phyloP scores from a whole-genome alignment of 2,888 invertebrate species.

The Ochlodes sylvanus region DNA sequence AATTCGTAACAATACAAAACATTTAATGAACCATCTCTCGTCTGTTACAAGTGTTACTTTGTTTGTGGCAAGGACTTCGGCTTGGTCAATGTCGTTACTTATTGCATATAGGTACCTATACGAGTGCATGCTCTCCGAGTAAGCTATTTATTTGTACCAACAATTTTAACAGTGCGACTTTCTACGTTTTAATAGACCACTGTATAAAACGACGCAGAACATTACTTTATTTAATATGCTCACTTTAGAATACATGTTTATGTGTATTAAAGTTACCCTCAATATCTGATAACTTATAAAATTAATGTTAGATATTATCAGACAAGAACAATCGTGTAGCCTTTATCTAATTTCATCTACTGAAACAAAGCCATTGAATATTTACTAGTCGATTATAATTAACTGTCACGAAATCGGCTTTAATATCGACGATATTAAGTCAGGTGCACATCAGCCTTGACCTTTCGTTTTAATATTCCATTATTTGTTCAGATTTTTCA shows the following conservation, averaged over 20 bases:
- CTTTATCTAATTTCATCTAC: constrained; percentile 9
- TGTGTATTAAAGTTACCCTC: neutral
- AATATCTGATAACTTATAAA: neutral
- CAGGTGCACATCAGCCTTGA: constrained; percentile 6
- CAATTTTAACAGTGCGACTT: neutral
- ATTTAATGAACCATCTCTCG: constrained; percentile 45
- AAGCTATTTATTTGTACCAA: constrained; percentile 50
- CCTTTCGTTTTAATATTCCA: neutral
- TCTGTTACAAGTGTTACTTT: constrained; percentile 40
- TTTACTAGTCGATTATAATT: constrained; percentile 26
- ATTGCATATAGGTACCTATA: constrained; percentile 42
- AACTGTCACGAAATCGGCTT: constrained; percentile 21
- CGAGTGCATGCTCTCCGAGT: constrained; percentile 34
- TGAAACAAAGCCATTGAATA: constrained; percentile 21
- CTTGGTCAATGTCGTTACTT: constrained; percentile 64
- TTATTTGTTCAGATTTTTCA: neutral
- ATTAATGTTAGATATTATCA: neutral
- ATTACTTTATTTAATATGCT: too few species aligned
- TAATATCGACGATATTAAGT: neutral
- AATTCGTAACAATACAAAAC: constrained; percentile 41
- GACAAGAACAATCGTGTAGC: neutral
- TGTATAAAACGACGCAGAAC: too few species aligned
- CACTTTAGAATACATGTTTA: too few species aligned
- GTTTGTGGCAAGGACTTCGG: constrained; percentile 60
- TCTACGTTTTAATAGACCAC: too few species aligned